Conservation (phyloP, 2,888 invertebrate species). For the Epiblema foenella region DNA sequence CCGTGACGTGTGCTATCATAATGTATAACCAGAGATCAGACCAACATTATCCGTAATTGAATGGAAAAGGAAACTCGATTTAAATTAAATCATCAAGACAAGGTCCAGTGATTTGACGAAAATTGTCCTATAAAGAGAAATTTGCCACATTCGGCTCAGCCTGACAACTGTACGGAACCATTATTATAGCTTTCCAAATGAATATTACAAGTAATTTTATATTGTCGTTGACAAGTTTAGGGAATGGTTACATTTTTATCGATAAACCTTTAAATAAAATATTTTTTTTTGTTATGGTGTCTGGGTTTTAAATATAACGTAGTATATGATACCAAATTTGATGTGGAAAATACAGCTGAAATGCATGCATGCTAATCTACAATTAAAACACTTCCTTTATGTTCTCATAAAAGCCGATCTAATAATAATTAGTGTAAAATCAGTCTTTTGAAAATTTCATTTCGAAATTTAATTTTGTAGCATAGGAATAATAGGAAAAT, state of each 20-base stretch:
- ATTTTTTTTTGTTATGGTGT: not conserved
- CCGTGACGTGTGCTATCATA: not conserved
- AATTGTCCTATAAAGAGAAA: constrained; percentile 41
- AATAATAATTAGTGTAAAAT: too few relatives aligned
- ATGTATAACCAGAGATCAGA: not conserved
- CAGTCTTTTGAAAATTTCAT: too few relatives aligned
- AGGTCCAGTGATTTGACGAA: constrained; percentile 32
- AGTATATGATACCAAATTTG: too few relatives aligned
- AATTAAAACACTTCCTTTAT: too few relatives aligned
- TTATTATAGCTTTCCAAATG: constrained; percentile 47
- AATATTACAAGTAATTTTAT: constrained; percentile 46
- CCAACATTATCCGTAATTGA: constrained; percentile 15
- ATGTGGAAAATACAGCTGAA: too few relatives aligned
- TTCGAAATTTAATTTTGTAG: too few relatives aligned
- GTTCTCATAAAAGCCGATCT: too few relatives aligned
- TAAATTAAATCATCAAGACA: constrained; percentile 36
- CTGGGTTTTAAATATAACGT: too few relatives aligned
- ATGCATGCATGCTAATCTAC: too few relatives aligned
- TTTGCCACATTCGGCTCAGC: constrained; percentile 35
- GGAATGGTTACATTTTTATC: constrained; percentile 4
- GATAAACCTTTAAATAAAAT: constrained; percentile 11
- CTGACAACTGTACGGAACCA: constrained; percentile 36
- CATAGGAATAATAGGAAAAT: not conserved
- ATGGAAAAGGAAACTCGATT: constrained; percentile 31
- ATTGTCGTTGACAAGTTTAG: constrained; percentile 35